Evolutionary conservation across 2,113 vertebrate genomes (phyloP).

Genomic region (Aegotheles bennettii): DNA sequence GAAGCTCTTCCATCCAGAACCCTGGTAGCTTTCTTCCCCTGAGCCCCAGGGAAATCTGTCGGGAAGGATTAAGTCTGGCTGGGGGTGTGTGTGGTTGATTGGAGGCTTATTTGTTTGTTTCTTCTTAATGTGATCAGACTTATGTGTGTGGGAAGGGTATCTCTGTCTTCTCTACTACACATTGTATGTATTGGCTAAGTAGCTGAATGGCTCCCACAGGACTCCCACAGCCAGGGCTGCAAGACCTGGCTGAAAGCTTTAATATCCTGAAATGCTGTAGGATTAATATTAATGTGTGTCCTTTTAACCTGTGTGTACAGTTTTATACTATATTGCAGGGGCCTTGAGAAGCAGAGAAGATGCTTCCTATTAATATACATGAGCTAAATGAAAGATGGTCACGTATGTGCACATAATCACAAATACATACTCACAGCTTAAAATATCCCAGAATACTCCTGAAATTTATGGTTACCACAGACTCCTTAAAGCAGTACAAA

Average conservation of each 20-base stretch:
- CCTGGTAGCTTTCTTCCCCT: neutral
- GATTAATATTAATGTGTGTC: neutral
- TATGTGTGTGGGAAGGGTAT: neutral
- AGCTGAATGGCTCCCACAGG: neutral
- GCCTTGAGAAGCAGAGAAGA: neutral
- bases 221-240: neutral
- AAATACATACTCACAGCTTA: neutral
- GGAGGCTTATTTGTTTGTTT: neutral
- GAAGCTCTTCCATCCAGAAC: neutral
- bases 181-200: neutral
- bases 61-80: neutral
- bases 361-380: neutral
- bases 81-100: neutral
- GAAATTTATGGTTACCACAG: neutral
- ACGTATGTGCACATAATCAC: neutral
- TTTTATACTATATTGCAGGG: neutral
- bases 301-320: neutral
- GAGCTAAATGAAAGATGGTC: neutral
- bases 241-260: neutral
- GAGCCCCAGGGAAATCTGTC: neutral
- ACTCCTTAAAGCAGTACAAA: neutral
- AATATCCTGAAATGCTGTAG: neutral
- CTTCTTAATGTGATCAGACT: neutral
- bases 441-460: neutral
- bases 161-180: neutral